Base-by-base conservation (phyloP, 2,113 vertebrate genomes). In the Corythaixoides concolor region DNA sequence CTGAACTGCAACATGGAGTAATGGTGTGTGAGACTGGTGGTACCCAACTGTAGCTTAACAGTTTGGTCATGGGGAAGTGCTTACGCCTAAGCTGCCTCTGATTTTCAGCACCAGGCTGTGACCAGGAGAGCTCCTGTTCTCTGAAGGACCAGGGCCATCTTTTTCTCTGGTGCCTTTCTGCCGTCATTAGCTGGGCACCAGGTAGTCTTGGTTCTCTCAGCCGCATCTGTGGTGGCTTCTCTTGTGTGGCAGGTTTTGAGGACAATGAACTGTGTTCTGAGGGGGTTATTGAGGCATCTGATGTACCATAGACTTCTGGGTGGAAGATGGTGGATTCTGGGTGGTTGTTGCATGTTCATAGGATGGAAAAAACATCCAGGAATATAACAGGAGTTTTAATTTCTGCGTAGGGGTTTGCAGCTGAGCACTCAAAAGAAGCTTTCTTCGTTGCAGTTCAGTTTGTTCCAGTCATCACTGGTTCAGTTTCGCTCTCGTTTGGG, bases 321-420 rank as follows among this genome's bases (percentile, higher is more conserved):
- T 76, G 55, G 56, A 69, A 69, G 45, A 15, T 2, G 4, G 9
- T 26, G n/a, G 26, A 17, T 49, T 59, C 27, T 72, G 39, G 14
- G 39, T 50, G 47, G 3, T 63, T 0, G 0, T 14, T 78, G 17
- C 6, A 1, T 5, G 8, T 39, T 83, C 22, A 4, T 0, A 2
- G 52, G 26, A 27, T 72, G n/a, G 55, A 66, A 26, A 26, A 60
- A 45, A 21, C 0, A 0, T 30, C 33, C 47, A 27, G n/a, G 37
- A 64, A 5, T 69, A 1, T 23, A 23, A 28, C 33, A 16, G 43
- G 60, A 88, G 66, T 6, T 88, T 11, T 12, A 22, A 20, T 62
- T 81, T n/a, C 50, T 81, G 43, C 23, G 1, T 24, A 12, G 26
- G 19, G 5, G 11, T 59, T 86, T 45, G 22, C 45, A 92, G 24